phyloP scores from a whole-genome alignment of 2,113 vertebrate species.

The Tragelaphus scriptus region DNA sequence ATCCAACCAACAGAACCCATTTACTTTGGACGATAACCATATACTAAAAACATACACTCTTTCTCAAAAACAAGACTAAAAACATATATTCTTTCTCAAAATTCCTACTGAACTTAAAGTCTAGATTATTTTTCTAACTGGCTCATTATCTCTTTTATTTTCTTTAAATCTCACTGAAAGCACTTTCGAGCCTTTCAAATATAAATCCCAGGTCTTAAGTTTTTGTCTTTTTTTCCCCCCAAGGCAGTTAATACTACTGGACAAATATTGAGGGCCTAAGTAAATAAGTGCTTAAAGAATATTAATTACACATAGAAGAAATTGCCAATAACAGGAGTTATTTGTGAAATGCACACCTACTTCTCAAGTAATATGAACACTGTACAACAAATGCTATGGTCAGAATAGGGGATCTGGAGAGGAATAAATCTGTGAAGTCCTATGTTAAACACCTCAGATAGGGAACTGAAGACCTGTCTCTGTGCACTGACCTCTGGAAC shows the following conservation, averaged over 20 bases:
- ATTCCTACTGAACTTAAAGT: not conserved
- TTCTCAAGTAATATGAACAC: not conserved
- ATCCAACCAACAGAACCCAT: not conserved
- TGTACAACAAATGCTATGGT: not conserved
- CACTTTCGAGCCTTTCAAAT: not conserved
- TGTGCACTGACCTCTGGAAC: not conserved
- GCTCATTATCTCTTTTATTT: not conserved
- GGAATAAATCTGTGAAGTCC: not conserved
- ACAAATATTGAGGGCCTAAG: not conserved
- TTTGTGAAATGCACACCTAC: not conserved
- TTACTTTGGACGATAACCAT: not conserved
- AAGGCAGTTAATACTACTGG: not conserved
- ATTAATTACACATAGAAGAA: not conserved
- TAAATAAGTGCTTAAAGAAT: not conserved
- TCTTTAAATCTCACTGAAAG: not conserved
- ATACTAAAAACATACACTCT: not conserved
- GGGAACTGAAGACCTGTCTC: not conserved
- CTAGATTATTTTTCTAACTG: not conserved
- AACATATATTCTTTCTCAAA: not conserved
- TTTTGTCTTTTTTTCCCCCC: not conserved
- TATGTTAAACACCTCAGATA: not conserved
- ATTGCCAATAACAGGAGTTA: not conserved
- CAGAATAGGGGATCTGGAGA: not conserved
- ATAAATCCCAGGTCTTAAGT: not conserved
- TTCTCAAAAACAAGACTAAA: not conserved